These are phyloP conservation scores for Pteronotus mesoamericanus DNA, from an alignment of 2,797 vertebrate genomes.

Conservation along the genomic window DNA sequence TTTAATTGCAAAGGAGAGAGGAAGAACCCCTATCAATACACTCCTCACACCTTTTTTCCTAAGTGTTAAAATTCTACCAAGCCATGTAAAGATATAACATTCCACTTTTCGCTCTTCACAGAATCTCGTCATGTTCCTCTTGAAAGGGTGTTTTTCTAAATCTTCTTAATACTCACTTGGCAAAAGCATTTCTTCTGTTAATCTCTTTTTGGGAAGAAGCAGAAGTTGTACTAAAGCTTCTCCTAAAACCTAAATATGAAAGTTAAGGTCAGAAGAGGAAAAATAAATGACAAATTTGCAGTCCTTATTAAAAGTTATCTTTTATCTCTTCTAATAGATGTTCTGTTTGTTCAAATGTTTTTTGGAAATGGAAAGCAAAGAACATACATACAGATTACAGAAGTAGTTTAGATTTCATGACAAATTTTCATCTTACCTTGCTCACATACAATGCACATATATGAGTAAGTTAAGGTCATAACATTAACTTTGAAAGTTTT, in stretches of 20 bases:
- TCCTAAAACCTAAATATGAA: conserved; percentile 87
- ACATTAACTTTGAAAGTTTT: background rate
- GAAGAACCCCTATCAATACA: background rate
- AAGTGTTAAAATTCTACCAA: conserved; percentile 16
- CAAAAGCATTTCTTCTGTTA: conserved; percentile 86
- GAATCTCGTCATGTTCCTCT: conserved; percentile 33
- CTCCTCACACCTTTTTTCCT: background rate
- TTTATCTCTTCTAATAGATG: background rate
- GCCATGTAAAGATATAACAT: conserved; percentile 14
- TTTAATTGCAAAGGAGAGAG: conserved; percentile 33
- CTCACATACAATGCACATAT: background rate
- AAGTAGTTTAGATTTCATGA: background rate
- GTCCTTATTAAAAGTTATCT: background rate
- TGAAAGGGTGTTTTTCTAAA: conserved; percentile 47
- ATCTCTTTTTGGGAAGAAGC: conserved; percentile 88
- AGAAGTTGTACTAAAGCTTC: conserved; percentile 93
- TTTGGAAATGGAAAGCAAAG: background rate
- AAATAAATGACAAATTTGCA: background rate
- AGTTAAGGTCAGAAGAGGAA: conserved; percentile 39
- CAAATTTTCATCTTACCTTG: background rate
- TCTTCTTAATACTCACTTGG: conserved; percentile 85
- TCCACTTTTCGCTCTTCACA: conserved; percentile 37
- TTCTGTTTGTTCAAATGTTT: background rate
- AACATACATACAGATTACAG: background rate
- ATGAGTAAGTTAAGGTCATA: background rate